Conservation (phyloP, 2,888 invertebrate species). For the Rotaria macrura region DNA sequence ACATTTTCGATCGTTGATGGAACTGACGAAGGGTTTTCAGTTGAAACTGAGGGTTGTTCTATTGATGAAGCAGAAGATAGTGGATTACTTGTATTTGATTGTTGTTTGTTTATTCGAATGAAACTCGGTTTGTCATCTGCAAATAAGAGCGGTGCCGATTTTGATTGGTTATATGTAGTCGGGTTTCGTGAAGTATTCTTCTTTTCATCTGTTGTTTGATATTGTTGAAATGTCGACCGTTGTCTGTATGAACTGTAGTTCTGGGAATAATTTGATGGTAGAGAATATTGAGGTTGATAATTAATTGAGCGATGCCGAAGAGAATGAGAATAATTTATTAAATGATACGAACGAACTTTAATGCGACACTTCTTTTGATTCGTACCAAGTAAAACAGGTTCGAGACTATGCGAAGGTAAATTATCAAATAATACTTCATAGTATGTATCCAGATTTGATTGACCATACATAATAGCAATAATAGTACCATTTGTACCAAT, state of each 20-base stretch:
- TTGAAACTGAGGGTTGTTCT: neutral
- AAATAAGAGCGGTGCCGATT: neutral
- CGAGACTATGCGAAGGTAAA: neutral
- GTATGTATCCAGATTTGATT: neutral
- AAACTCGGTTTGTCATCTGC: neutral
- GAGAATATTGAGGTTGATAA: neutral
- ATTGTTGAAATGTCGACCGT: neutral
- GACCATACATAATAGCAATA: conserved; percentile 55
- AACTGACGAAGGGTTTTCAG: neutral
- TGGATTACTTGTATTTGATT: neutral
- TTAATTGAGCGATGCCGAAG: neutral
- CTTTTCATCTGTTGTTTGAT: no score
- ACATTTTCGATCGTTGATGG: neutral
- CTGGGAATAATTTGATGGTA: neutral
- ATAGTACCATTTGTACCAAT: conserved; percentile 73
- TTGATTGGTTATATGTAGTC: neutral
- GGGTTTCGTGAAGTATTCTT: neutral
- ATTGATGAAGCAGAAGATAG: neutral
- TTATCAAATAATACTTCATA: conserved; percentile 29
- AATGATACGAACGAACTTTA: conserved; percentile 19
- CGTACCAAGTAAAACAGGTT: neutral
- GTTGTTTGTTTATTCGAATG: neutral
- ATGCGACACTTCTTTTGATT: neutral
- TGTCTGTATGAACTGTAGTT: neutral
- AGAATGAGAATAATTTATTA: neutral